Conservation (phyloP, 2,797 vertebrate genomes). For the Halcyon chelicuti region DNA sequence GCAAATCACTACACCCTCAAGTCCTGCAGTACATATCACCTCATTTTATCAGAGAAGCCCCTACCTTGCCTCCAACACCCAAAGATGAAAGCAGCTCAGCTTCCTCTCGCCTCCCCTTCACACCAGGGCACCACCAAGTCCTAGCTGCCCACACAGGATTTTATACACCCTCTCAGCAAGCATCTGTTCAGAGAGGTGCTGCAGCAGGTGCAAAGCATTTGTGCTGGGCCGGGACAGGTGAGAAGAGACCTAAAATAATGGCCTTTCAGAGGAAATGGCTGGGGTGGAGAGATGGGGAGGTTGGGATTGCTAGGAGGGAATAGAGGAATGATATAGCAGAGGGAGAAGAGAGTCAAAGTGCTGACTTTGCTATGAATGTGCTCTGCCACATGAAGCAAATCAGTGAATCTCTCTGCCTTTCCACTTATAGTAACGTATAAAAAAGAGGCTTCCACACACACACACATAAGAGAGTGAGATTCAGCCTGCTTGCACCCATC, state of each 20-base stretch:
- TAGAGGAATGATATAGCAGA: not conserved
- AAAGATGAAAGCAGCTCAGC: fast-evolving
- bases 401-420: not conserved
- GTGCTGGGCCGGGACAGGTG: not conserved
- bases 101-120: fast-evolving
- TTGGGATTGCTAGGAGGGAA: not conserved
- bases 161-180: not conserved
- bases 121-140: fast-evolving
- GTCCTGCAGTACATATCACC: fast-evolving
- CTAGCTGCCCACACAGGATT: fast-evolving
- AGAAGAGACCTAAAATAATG: not conserved
- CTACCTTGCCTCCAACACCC: fast-evolving
- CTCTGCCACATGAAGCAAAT: fast-evolving
- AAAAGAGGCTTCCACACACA: not conserved
- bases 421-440: not conserved
- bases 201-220: not conserved
- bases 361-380: not conserved
- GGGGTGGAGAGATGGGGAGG: fast-evolving
- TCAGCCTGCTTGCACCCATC: not conserved
- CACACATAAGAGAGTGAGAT: not conserved
- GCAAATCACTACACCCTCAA: not conserved
- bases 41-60: fast-evolving
- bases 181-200: not conserved
- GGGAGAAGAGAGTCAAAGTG: not conserved
- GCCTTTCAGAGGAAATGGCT: not conserved